Percentiles rank a stretch among this genome's conserved stretches.
Evolutionary conservation across 2,888 invertebrate species (phyloP).

Genomic region (Phorcus lineatus): DNA sequence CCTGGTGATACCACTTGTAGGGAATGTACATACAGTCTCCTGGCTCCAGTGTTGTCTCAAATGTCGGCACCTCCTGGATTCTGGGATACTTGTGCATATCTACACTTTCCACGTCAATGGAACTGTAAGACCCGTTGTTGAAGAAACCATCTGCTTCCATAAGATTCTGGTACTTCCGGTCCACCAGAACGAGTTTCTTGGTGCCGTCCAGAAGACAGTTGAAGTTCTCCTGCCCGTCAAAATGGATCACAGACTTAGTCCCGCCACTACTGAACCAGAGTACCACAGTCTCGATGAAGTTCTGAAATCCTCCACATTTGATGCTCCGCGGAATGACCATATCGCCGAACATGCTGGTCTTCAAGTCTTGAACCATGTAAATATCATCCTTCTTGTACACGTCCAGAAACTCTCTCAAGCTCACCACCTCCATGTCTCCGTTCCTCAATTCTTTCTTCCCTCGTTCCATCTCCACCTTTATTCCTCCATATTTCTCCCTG

Average conservation of each 20-base stretch:
- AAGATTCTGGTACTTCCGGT: constrained; percentile 51
- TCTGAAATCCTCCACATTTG: constrained; percentile 20
- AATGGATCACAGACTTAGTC: constrained; percentile 65
- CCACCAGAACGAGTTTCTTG: constrained; percentile 66
- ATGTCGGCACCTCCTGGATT: constrained; percentile 57
- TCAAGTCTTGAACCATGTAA: constrained; percentile 2
- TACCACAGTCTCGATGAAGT: background rate
- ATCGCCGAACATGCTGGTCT: background rate
- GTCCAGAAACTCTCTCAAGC: background rate
- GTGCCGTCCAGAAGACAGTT: constrained; percentile 68
- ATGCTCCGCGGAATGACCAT: constrained; percentile 3
- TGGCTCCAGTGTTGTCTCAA: constrained; percentile 53
- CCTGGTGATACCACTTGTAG: constrained; percentile 44
- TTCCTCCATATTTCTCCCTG: background rate
- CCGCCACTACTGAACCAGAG: constrained; percentile 23
- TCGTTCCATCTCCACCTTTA: background rate
- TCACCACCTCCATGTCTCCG: background rate
- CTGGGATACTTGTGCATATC: constrained; percentile 60
- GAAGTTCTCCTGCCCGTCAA: constrained; percentile 67
- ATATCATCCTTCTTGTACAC: background rate
- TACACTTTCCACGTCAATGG: constrained; percentile 66
- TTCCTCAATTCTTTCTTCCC: background rate
- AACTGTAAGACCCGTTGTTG: constrained; percentile 57
- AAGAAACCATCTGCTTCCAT: constrained; percentile 56
- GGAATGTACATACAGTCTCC: constrained; percentile 73